Evolutionary conservation across 2,797 vertebrate genomes (phyloP).

Genomic region (Propithecus deckenii): DNA sequence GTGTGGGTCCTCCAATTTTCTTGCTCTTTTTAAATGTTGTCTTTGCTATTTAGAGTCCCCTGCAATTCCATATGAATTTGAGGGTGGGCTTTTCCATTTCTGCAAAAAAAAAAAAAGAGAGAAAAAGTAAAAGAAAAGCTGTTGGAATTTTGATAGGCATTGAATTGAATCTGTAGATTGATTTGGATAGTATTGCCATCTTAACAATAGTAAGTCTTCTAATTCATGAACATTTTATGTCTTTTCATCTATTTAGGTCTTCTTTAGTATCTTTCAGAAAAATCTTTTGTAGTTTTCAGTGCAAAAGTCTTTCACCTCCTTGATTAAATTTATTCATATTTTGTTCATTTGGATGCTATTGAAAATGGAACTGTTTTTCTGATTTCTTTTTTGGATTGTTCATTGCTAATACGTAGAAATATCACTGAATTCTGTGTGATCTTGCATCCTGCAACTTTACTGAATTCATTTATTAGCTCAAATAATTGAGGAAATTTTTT

Average conservation of each 20-base stretch:
- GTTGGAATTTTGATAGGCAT: not conserved
- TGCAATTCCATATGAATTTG: not conserved
- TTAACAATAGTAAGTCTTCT: not conserved
- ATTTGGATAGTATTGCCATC: not conserved
- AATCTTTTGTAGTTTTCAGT: not conserved
- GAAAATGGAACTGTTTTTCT: not conserved
- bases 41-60: not conserved
- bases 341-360: not conserved
- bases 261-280: not conserved
- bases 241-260: not conserved
- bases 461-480: conserved; percentile 8
- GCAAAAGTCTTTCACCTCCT: not conserved
- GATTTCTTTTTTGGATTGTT: not conserved
- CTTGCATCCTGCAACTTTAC: not conserved
- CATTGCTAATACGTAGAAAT: not conserved
- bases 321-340: conserved; percentile 17
- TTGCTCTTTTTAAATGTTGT: not conserved
- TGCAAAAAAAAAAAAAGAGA: not conserved
- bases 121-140: not conserved
- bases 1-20: not conserved
- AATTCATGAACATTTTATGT: not conserved
- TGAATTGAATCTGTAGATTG: not conserved
- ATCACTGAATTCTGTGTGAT: not conserved
- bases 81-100: not conserved
- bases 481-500: not conserved